phyloP scores from a whole-genome alignment of 2,113 vertebrate species.

The Lampris megalopsis region DNA sequence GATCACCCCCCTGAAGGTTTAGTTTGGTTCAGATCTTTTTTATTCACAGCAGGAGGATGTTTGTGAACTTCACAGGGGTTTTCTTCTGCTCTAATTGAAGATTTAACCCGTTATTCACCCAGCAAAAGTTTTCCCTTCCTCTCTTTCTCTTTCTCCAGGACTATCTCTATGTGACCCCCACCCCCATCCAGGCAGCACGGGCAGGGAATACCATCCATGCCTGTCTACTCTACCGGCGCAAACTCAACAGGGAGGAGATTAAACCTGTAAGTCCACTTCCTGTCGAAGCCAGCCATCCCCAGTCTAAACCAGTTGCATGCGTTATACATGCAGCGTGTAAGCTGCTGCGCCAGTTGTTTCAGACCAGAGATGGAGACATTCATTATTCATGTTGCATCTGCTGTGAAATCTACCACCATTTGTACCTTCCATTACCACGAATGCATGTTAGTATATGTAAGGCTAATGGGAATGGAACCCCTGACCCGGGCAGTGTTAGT shows the following conservation, averaged over 20 bases:
- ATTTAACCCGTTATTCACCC: too few species aligned
- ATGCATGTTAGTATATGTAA: too few species aligned
- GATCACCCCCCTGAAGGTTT: too few species aligned
- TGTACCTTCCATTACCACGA: too few species aligned
- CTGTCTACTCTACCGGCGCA: slow-evolving; percentile 86
- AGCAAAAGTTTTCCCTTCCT: too few species aligned
- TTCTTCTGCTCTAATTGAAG: too few species aligned
- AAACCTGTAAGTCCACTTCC: slow-evolving; percentile 84
- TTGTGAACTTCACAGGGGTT: too few species aligned
- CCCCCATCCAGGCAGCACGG: slow-evolving; percentile 86
- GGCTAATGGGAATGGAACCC: too few species aligned
- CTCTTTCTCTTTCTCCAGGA: slow-evolving; percentile 66
- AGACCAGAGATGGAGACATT: background rate
- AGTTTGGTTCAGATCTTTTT: too few species aligned
- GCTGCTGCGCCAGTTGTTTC: background rate
- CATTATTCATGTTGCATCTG: slow-evolving; percentile 22
- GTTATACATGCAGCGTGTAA: background rate
- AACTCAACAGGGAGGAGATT: slow-evolving; percentile 87
- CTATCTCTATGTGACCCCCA: slow-evolving; percentile 85
- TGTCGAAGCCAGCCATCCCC: background rate
- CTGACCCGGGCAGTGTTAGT: too few species aligned
- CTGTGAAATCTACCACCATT: background rate
- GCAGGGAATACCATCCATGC: slow-evolving; percentile 88
- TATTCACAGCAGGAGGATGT: too few species aligned
- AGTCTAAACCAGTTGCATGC: background rate